Evolutionary conservation across 37 sponge, comb jelly and placozoan genomes (phyloP).

Genomic region (Chondrosia reniformis): DNA sequence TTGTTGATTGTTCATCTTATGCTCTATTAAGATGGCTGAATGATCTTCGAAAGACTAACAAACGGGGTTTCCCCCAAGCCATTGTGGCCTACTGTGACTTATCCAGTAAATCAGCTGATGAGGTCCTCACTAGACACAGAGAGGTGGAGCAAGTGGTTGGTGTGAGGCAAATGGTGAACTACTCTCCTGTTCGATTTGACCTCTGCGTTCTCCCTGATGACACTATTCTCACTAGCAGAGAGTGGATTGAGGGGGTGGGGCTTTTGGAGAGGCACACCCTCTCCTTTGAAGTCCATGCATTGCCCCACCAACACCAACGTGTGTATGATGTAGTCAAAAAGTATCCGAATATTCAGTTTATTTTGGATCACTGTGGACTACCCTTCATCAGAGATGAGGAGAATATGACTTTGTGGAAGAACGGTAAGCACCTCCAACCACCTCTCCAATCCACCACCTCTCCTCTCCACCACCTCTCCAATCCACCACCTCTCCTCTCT

Average conservation of each 20-base stretch:
- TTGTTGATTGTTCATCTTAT: not conserved
- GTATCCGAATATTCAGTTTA: constrained; percentile 67
- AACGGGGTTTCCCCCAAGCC: constrained; percentile 42
- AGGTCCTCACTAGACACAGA: constrained; percentile 52
- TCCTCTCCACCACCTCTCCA: no score
- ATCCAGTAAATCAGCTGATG: constrained; percentile 24
- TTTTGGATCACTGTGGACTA: constrained; percentile 82
- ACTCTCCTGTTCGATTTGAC: not conserved
- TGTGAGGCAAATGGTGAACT: constrained; percentile 77
- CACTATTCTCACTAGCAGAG: constrained; percentile 61
- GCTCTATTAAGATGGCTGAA: not conserved
- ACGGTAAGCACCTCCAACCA: no score
- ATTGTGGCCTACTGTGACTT: constrained; percentile 71
- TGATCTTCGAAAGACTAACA: not conserved
- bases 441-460: no score
- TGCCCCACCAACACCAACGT: constrained; percentile 58
- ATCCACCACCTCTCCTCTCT: no score
- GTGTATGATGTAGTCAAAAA: constrained; percentile 51
- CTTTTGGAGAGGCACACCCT: constrained; percentile 70
- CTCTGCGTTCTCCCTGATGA: constrained; percentile 30
- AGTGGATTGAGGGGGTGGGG: constrained; percentile 69
- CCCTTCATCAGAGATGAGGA: constrained; percentile 66
- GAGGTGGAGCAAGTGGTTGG: constrained; percentile 60
- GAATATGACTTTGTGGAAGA: constrained; percentile 70
- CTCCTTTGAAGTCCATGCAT: constrained; percentile 76